Percentiles rank a stretch among this genome's conserved stretches.
phyloP scores from a whole-genome alignment of 2,797 vertebrate genomes.

The Acipenser ruthenus region DNA sequence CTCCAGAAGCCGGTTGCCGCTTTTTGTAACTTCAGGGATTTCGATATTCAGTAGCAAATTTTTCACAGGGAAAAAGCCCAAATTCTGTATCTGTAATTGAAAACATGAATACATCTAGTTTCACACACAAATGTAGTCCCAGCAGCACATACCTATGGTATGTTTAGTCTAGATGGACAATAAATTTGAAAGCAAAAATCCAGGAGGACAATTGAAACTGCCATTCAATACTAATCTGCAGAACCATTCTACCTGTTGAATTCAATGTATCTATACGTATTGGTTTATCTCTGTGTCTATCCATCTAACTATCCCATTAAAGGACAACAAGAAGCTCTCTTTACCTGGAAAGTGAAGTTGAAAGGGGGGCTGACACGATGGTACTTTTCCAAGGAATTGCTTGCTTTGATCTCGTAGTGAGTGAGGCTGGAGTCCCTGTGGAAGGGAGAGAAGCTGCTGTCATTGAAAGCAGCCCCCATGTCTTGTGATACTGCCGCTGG shows the following conservation, averaged over 20 bases:
- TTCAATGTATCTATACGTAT: no score
- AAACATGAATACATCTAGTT: neutral
- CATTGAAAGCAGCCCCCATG: constrained; percentile 4
- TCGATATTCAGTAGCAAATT: constrained; percentile 76
- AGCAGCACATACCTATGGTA: neutral
- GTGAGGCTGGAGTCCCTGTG: constrained; percentile 69
- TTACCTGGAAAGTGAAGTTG: constrained; percentile 81
- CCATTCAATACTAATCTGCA: no score
- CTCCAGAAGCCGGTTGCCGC: constrained; percentile 78
- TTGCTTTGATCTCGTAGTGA: constrained; percentile 77
- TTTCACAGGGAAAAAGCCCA: constrained; percentile 82
- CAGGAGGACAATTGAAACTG: no score
- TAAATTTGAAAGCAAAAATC: no score
- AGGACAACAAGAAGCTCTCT: neutral
- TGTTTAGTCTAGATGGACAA: neutral
- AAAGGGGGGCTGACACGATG: constrained; percentile 69
- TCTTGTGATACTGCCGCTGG: no score
- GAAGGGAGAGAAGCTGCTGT: constrained; percentile 3
- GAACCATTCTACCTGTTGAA: no score
- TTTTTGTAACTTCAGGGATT: constrained; percentile 79
- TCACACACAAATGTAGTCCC: neutral
- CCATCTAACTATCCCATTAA: no score
- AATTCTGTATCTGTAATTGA: constrained; percentile 77
- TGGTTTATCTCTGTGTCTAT: no score
- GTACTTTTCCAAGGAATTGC: constrained; percentile 70